Base-by-base conservation (phyloP, 92 coral and sea anemone genomes). In the Epizoanthus illoricatus region DNA sequence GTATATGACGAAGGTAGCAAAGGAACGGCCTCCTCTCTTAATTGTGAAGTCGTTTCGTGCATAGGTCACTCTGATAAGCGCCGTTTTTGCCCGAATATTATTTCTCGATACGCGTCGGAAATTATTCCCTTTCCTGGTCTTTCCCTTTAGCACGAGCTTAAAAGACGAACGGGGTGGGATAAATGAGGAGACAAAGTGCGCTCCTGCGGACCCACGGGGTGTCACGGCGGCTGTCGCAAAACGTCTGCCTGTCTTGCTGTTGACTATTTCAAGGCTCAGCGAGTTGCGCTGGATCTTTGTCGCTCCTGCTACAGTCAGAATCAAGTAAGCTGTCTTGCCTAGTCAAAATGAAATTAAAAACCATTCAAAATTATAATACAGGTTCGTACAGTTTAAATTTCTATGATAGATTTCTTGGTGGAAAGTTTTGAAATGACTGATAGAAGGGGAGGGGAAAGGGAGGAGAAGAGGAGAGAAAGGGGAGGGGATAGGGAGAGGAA, bases 251-350 rank as follows among this genome's bases (percentile, higher is more conserved):
- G 83, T 70, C 65, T 65, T 65, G 66, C 84, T 84, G 69, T 75
- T 80, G 45, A 90, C 59, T 43, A 92, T 60, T 55, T 88, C 97
- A 19, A 93, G 81, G 59, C 84, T 88, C n/a, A 92, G 79, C 1
- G 88, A 71, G 13, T 17, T 88, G 36, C 55, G 71, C 64, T 66
- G 82, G 60, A 94, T 81, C 61, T 79, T 81, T 2, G 82, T 85
- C 33, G 85, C 87, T 18, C 98, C 94, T 41, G 94, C 90, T 15
- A 94, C 86, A 12, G 98, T 94, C 63, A 89, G 54, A 75, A 94
- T 87, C 45, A 88, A 88, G 56, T 74, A 45, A 52, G 94, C 94
- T 47, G 71, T 71, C 43, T 56, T 63, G 4, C 91, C 98, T 94
- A 58, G 3, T 45, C 55, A 45, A 65, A 6, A 15, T 17, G 20